A percentile compares a stretch with the other conserved stretches of the same genome.
Conservation (phyloP, 2,888 invertebrate genomes). For the Thysanoteuthis rhombus region DNA sequence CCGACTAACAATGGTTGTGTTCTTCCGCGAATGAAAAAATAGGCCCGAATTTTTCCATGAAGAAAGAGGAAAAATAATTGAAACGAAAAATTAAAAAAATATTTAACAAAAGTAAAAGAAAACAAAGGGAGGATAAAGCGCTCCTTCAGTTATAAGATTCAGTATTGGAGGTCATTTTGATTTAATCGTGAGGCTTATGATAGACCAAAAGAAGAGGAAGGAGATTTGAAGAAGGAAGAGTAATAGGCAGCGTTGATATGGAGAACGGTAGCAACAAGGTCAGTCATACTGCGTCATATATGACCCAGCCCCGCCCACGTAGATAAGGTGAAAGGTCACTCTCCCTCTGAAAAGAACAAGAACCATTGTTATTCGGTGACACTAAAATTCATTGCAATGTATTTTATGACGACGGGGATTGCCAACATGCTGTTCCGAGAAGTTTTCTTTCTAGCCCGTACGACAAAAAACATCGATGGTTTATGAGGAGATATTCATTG, state of each 20-base stretch:
- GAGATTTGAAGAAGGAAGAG: not conserved
- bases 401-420: not conserved
- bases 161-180: not conserved
- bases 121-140: not conserved
- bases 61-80: not conserved
- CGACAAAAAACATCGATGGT: too few relatives aligned
- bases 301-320: not conserved
- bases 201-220: too few relatives aligned
- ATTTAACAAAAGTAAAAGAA: not conserved
- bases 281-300: not conserved
- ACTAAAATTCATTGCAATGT: not conserved
- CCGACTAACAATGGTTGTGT: not conserved
- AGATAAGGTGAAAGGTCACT: conserved; percentile 12
- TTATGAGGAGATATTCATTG: too few relatives aligned
- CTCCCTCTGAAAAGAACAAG: not conserved
- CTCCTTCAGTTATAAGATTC: not conserved
- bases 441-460: too few relatives aligned
- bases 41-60: not conserved
- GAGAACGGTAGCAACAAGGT: not conserved
- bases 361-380: not conserved
- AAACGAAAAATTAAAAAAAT: not conserved
- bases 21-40: not conserved
- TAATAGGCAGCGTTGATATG: not conserved
- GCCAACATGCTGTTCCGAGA: too few relatives aligned
- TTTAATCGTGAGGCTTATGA: not conserved